A percentile compares a stretch with the other conserved stretches of the same genome.
Evolutionary conservation across 2,797 vertebrate genomes (phyloP).

Genomic region (Uromys caudimaculatus): DNA sequence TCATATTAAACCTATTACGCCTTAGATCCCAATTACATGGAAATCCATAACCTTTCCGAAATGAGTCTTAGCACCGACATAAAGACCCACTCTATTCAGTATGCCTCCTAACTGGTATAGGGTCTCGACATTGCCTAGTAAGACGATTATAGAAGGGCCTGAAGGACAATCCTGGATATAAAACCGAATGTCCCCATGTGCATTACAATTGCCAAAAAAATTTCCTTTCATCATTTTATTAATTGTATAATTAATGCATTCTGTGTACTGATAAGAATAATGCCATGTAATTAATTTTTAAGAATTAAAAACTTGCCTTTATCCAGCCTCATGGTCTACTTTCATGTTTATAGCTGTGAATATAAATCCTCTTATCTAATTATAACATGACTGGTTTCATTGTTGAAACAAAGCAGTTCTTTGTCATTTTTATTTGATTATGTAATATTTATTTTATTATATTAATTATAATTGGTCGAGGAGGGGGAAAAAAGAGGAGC

Average conservation of each 20-base stretch:
- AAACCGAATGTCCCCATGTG: conserved; percentile 85
- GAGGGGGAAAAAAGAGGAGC: conserved; percentile 72
- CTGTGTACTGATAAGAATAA: conserved; percentile 91
- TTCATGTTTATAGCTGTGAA: conserved; percentile 89
- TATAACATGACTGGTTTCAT: conserved; percentile 90
- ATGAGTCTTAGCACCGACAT: conserved; percentile 65
- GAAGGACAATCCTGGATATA: conserved; percentile 87
- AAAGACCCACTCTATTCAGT: conserved; percentile 82
- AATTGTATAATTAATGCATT: conserved; percentile 91
- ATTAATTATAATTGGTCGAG: conserved; percentile 85
- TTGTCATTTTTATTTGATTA: conserved; percentile 87
- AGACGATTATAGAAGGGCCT: conserved; percentile 88
- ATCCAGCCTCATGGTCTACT: conserved; percentile 88
- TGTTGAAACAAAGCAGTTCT: conserved; percentile 86
- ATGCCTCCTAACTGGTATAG: conserved; percentile 84
- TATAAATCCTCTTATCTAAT: conserved; percentile 91
- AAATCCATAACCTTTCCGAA: conserved; percentile 79
- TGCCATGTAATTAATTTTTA: conserved; percentile 92
- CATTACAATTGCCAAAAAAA: conserved; percentile 82
- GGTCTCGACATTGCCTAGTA: conserved; percentile 88
- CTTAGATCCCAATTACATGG: conserved; percentile 85
- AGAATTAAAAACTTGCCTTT: conserved; percentile 90
- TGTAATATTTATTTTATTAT: conserved; percentile 87
- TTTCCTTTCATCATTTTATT: conserved; percentile 88
- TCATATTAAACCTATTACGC: conserved; percentile 82